A percentile compares a stretch with the other conserved stretches of the same genome.
Evolutionary conservation across 1,140 invertebrate species (phyloP).

Genomic region (Bombus vancouverensis): DNA sequence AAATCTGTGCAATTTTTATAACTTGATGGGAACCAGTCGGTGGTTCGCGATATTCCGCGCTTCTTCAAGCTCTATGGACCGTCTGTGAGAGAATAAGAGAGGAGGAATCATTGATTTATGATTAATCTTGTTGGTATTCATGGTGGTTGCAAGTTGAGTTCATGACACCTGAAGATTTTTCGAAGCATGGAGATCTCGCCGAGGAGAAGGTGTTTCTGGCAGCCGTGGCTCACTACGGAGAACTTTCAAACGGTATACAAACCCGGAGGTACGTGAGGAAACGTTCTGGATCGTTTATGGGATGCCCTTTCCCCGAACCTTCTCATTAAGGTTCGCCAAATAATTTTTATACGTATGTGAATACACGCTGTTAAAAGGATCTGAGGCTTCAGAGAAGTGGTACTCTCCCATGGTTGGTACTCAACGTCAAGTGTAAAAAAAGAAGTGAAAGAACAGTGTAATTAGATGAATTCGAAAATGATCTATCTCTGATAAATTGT

Average conservation of each 20-base stretch:
- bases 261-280: slow-evolving; percentile 64
- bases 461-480: background rate
- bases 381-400: background rate
- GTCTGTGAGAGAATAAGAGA: background rate
- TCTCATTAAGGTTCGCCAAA: background rate
- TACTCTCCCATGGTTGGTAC: background rate
- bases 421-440: background rate
- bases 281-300: background rate
- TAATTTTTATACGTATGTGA: background rate
- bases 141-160: background rate
- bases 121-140: background rate
- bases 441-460: background rate
- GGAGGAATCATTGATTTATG: background rate
- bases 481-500: background rate
- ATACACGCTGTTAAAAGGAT: background rate
- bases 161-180: slow-evolving; percentile 6
- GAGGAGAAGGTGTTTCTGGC: slow-evolving; percentile 75
- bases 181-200: slow-evolving; percentile 72
- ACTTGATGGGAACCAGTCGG: background rate
- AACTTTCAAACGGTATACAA: slow-evolving; percentile 60
- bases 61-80: background rate
- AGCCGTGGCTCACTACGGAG: slow-evolving; percentile 78
- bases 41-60: background rate
- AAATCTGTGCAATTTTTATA: background rate
- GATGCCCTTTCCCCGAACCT: background rate